Percentiles rank a stretch among this genome's conserved stretches.
Evolutionary conservation across 2,888 invertebrate genomes (phyloP).

Genomic region (Uropetala carovei): DNA sequence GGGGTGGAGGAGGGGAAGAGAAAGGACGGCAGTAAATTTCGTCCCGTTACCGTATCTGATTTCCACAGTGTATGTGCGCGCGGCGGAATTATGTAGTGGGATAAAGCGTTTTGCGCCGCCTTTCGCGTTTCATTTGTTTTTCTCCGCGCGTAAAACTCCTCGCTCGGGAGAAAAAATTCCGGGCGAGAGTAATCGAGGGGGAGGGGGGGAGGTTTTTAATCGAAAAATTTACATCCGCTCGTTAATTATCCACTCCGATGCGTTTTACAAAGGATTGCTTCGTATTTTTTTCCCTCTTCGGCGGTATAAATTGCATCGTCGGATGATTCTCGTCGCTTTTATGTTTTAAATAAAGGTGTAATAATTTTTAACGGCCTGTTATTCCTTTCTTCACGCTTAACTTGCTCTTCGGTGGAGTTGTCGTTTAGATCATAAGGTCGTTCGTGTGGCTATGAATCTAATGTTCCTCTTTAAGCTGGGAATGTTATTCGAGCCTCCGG

Average conservation of each 20-base stretch:
- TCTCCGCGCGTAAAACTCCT: neutral
- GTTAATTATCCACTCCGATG: neutral
- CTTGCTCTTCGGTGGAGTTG: neutral
- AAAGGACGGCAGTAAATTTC: slow-evolving; percentile 42
- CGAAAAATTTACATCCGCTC: neutral
- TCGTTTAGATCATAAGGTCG: neutral
- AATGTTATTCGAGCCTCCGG: neutral
- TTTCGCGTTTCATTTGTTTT: slow-evolving; percentile 5
- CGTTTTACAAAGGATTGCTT: neutral
- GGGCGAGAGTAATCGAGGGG: neutral
- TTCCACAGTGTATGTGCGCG: neutral
- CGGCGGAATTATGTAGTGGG: slow-evolving; percentile 31
- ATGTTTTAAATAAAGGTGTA: slow-evolving; percentile 10
- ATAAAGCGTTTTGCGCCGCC: slow-evolving; percentile 28
- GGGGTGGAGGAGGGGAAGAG: neutral
- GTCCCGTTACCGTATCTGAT: slow-evolving; percentile 52
- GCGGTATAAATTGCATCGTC: neutral
- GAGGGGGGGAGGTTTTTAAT: neutral
- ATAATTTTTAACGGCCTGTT: neutral
- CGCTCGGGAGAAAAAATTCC: neutral
- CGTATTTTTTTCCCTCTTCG: neutral
- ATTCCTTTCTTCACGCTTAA: neutral
- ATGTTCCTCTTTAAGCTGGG: neutral
- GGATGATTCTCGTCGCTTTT: neutral
- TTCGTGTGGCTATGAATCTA: no score